phyloP scores from a whole-genome alignment of 2,113 vertebrate genomes.

The Platanista minor region DNA sequence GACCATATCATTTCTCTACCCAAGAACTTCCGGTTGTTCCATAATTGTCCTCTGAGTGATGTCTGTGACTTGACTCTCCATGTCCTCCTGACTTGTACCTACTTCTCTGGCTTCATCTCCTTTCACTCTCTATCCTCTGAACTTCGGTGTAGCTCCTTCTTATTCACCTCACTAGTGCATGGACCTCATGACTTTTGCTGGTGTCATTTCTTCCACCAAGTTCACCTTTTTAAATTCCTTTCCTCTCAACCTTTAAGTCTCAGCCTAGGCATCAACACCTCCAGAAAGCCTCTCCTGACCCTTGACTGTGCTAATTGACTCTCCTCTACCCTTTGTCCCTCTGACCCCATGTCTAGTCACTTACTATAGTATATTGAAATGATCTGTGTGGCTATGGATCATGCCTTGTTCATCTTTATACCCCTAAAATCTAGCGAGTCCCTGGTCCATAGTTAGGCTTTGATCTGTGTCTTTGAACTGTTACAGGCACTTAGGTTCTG shows the following conservation, averaged over 20 bases:
- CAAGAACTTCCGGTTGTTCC: background rate
- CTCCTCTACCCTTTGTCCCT: background rate
- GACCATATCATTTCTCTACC: background rate
- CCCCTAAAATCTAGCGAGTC: background rate
- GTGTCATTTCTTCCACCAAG: background rate
- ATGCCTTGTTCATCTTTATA: background rate
- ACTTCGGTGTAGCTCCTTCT: background rate
- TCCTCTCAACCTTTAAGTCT: background rate
- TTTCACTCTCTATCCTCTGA: background rate
- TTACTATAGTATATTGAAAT: background rate
- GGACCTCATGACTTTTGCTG: background rate
- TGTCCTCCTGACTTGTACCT: background rate
- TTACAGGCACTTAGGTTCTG: background rate
- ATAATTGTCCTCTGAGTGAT: slow-evolving; percentile 7
- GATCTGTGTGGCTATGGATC: background rate
- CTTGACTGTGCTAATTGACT: background rate
- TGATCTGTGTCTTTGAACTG: background rate
- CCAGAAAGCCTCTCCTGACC: background rate
- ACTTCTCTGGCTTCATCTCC: background rate
- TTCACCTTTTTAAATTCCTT: background rate
- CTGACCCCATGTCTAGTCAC: background rate
- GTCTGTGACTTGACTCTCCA: background rate
- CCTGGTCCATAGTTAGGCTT: background rate
- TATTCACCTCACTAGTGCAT: background rate
- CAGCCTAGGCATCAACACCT: background rate